A percentile compares a stretch with the other conserved stretches of the same genome.
phyloP scores from a whole-genome alignment of 2,888 invertebrate genomes.

The Microplitis deprimator region DNA sequence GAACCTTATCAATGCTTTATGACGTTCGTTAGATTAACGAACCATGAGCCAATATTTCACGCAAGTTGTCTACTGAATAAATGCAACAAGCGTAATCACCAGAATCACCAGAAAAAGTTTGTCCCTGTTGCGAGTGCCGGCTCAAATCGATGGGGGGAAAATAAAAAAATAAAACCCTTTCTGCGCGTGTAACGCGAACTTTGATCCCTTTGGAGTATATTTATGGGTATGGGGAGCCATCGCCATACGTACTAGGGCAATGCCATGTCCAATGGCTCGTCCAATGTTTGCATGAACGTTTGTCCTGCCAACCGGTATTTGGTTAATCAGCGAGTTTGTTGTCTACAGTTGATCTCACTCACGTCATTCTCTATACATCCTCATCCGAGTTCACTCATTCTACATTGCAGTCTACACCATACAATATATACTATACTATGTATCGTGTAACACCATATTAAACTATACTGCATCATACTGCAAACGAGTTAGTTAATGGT shows the following conservation, averaged over 20 bases:
- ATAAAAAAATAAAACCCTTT: background rate
- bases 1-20: background rate
- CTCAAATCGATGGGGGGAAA: too few species aligned
- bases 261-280: background rate
- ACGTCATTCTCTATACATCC: slow-evolving; percentile 22
- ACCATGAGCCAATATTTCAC: background rate
- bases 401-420: too few species aligned
- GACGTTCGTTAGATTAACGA: background rate
- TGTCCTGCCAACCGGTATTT: slow-evolving; percentile 50
- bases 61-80: background rate
- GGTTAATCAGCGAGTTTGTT: slow-evolving; percentile 65
- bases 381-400: slow-evolving; percentile 1
- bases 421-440: background rate
- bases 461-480: background rate
- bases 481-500: background rate
- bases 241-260: background rate
- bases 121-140: background rate
- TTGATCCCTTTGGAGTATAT: background rate
- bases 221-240: background rate
- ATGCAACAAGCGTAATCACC: background rate
- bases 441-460: background rate
- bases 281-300: slow-evolving; percentile 18
- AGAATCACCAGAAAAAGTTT: background rate
- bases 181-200: background rate
- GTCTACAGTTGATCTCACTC: slow-evolving; percentile 56